These are phyloP conservation scores for Anthopleura sola DNA, from an alignment of 64 coral and sea anemone genomes.

Conservation along the genomic window DNA sequence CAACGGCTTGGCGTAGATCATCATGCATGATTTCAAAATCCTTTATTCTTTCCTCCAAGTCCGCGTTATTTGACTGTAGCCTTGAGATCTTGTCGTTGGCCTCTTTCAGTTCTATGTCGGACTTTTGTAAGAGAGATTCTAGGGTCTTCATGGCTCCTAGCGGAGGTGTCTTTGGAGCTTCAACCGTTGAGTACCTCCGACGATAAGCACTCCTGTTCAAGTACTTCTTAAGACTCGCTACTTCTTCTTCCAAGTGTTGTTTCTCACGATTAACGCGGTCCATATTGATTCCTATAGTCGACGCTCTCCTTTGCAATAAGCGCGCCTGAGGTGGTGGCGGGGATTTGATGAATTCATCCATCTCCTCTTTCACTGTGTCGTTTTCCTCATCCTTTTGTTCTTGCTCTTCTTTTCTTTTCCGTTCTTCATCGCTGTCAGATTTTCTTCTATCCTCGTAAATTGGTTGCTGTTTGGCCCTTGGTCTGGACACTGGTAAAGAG, in stretches of 20 bases:
- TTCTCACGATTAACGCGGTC: conserved; percentile 54
- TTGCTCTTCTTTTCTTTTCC: neutral
- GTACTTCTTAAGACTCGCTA: conserved; percentile 39
- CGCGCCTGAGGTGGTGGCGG: conserved; percentile 42
- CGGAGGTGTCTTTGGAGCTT: conserved; percentile 21
- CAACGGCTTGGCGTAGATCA: conserved; percentile 52
- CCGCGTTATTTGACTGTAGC: conserved; percentile 42
- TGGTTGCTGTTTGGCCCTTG: neutral
- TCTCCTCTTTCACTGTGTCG: neutral
- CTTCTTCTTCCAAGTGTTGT: conserved; percentile 59
- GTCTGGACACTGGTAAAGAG: neutral
- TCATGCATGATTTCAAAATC: conserved; percentile 36
- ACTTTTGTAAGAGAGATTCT: conserved; percentile 45
- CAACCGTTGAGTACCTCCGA: conserved; percentile 48
- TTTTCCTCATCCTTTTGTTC: neutral
- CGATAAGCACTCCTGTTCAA: conserved; percentile 14
- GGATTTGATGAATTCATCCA: conserved; percentile 22
- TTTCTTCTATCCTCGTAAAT: neutral
- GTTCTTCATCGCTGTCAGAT: conserved; percentile 1
- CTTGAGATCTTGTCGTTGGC: conserved; percentile 55
- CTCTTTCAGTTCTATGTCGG: conserved; percentile 53
- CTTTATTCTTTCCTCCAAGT: conserved; percentile 53
- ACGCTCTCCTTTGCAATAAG: conserved; percentile 47
- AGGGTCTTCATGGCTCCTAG: conserved; percentile 52
- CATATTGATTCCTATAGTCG: conserved; percentile 43